Percentiles rank a stretch among this genome's conserved stretches.
phyloP scores from a whole-genome alignment of 2,888 invertebrate genomes.

The Masnerella sp. region DNA sequence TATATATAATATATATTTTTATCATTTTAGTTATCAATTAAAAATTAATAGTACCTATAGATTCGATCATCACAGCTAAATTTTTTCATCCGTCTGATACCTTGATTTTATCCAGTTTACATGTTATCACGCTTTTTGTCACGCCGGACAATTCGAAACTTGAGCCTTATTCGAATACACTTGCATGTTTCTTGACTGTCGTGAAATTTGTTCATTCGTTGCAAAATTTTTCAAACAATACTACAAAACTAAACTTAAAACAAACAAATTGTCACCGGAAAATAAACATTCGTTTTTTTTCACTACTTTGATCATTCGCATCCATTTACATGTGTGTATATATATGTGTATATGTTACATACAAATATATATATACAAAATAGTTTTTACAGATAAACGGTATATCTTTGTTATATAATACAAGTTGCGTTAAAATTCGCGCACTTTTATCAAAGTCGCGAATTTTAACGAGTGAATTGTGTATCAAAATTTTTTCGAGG shows the following conservation, averaged over 20 bases:
- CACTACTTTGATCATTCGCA: constrained; percentile 24
- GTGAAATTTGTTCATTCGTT: constrained; percentile 34
- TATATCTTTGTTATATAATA: constrained; percentile 18
- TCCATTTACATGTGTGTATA: constrained; percentile 38
- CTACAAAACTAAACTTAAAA: constrained; percentile 11
- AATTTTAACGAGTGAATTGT: constrained; percentile 5
- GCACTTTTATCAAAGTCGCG: not conserved
- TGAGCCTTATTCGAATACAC: constrained; percentile 24
- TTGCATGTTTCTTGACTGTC: constrained; percentile 16
- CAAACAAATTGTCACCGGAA: constrained; percentile 11
- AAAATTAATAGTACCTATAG: constrained; percentile 74
- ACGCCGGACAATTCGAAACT: constrained; percentile 34
- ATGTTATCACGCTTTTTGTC: constrained; percentile 38
- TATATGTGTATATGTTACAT: constrained; percentile 46
- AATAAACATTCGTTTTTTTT: not conserved
- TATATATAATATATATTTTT: constrained; percentile 57
- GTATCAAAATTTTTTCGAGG: constrained; percentile 43
- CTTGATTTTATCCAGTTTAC: constrained; percentile 48
- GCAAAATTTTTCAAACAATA: constrained; percentile 11
- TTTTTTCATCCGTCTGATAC: constrained; percentile 59
- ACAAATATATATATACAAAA: constrained; percentile 59
- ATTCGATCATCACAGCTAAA: constrained; percentile 76
- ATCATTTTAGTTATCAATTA: constrained; percentile 65
- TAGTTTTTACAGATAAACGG: constrained; percentile 53
- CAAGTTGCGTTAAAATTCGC: constrained; percentile 32